Base-by-base conservation (phyloP, 2,888 invertebrate species). In the Polydrusus cervinus region DNA sequence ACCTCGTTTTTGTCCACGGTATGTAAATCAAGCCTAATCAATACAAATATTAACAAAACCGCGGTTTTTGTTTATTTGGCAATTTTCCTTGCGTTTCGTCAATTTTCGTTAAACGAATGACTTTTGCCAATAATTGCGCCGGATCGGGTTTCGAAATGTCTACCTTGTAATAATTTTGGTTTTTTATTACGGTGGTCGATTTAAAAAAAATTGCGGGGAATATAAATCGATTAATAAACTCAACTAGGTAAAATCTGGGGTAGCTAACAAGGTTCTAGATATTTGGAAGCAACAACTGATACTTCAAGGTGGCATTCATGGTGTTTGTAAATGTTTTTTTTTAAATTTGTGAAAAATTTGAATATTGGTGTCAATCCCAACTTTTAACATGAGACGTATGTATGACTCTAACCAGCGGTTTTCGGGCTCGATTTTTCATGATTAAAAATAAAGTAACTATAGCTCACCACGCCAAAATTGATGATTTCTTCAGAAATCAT, bases 51-150 rank as follows among this genome's bases (percentile, higher is more conserved):
- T 69, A 38, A 45, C 64, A 69, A 68, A 74, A 60, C 49, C 40
- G 74, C 49, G 74, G 69, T 74, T 74, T 74, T 74, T 74, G 53
- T 72, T 55, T 43, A 66, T 64, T 74, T 73, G 64, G 62, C 57
- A 69, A 69, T 64, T 51, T 53, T 68, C 20, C 60, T 0, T 18
- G 62, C 45, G 64, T 74, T 74, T 74, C 74, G 74, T 61, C 62
- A 74, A 74, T 45, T 74, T 66, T 51, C 13, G 25, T 64, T 67
- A 67, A 67, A 47, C 60, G 57, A 66, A 45, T 61, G 40, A 51
- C 14, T 49, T 55, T 49, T 20, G 14, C 38, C 9, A n/a, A 30
- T 13, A 62, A 62, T 62, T 71, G 64, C 65, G n/a, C 45, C 20
- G 53, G 43, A 60, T 43, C 43, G 45, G 9, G 30, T 55, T 25